Base-by-base conservation (phyloP, 2,888 invertebrate species). In the Heliothis peltigera region DNA sequence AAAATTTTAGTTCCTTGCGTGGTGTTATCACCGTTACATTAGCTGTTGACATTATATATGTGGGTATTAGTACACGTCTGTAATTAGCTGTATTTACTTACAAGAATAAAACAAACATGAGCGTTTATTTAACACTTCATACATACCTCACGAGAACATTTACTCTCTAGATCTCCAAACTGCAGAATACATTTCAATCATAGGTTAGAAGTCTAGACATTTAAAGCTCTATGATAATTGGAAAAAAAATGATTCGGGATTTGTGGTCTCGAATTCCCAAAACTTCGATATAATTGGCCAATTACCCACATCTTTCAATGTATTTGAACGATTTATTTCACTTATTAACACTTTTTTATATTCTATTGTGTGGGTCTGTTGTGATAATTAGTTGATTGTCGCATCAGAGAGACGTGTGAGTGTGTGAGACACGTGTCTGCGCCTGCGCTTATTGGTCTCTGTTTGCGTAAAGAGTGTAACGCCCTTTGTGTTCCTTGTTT, bases 401-500 rank as follows among this genome's bases (percentile, higher is more conserved):
- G 66, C 61, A 15, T 48, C 52, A 49, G 64, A 55, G 70, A 18
- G 74, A 54, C 44, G 68, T 70, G 69, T 69, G 70, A 75, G 66
- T 71, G 68, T 70, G 60, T 69, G 75, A 70, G 68, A 77, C 87
- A 84, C 87, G 88, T 84, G 88, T 88, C 85, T 62, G 52, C 77
- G 81, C 76, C 75, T 82, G 82, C 75, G 79, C 78, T 80, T 79
- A 86, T 88, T 83, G 81, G 81, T 79, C 82, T 81, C 81, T 94
- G 91, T 94, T 93, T 92, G 88, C 91, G 76, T 86, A 84, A 75
- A 82, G 93, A 92, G 94, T 91, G 94, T 93, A 94, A 93, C 88
- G 94, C 92, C 91, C 94, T 95, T 93, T 93, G 92, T 93, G 86
- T 94, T 91, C 91, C 93, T 91, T 93, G 93, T 94, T 93, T 93